Evolutionary conservation across 2,888 invertebrate genomes (phyloP).

Genomic region (Toxonevra muliebris): DNA sequence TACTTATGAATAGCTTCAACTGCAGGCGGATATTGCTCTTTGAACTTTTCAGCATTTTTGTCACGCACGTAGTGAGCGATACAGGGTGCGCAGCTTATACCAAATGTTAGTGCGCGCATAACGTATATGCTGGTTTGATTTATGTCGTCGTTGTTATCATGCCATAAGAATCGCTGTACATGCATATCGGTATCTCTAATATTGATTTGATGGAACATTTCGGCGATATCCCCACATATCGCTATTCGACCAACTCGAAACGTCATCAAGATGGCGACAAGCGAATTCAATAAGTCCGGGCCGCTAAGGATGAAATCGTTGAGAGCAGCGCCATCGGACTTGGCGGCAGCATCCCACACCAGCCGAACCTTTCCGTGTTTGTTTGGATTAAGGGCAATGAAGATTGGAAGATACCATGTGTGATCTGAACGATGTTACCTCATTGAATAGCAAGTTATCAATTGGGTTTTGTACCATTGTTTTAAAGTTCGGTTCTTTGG

Average conservation of each 20-base stretch:
- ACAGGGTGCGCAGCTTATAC: conserved; percentile 34
- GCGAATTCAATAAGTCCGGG: conserved; percentile 46
- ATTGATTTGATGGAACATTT: conserved; percentile 26
- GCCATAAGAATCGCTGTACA: conserved; percentile 37
- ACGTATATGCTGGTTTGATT: conserved; percentile 23
- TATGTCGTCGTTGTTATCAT: conserved; percentile 33
- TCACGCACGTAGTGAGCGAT: conserved; percentile 34
- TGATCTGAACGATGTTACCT: no score
- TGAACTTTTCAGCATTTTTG: conserved; percentile 20
- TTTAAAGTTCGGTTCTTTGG: conserved; percentile 5
- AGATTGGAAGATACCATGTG: conserved; percentile 13
- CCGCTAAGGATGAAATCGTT: conserved; percentile 53
- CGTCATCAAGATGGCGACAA: conserved; percentile 30
- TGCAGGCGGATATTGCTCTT: conserved; percentile 15
- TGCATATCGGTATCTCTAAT: conserved; percentile 31
- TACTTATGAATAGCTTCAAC: conserved; percentile 22
- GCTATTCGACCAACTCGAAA: conserved; percentile 36
- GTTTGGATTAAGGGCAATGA: conserved; percentile 5
- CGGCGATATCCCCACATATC: conserved; percentile 39
- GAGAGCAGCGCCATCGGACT: neutral
- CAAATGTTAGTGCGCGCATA: conserved; percentile 34
- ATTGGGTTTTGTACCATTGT: conserved; percentile 26
- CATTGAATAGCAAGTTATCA: no score
- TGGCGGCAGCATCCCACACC: no score
- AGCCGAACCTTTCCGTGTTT: conserved; percentile 1